Evolutionary conservation across 2,888 invertebrate genomes (phyloP), one percentile per base, ranked within the genome.

Genomic region (Eurytoma californica): DNA sequence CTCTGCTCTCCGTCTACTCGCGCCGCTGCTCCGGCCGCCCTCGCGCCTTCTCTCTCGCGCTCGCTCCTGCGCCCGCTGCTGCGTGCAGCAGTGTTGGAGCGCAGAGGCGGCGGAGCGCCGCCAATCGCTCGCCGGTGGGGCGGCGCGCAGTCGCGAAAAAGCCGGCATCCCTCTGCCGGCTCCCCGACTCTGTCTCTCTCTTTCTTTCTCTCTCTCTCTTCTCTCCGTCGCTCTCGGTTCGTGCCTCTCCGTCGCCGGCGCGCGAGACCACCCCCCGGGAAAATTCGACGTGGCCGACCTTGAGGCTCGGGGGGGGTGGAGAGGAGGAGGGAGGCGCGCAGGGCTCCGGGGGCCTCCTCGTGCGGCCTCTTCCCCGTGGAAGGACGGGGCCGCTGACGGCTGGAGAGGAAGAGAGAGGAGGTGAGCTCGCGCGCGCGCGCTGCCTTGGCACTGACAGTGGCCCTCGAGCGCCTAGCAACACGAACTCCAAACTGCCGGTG

Each of bases 391-490:
- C 4, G 47, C 28, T 39, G 72, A 63, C 20, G 39, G 39, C 57
- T 13, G 20, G 47, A 76, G 55, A 63, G 30, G 73, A 58, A 24
- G 20, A 24, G 63, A 51, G 28, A 55, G 9, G 75, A 61, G 51
- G 58, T 28, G 24, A 30, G 30, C 49, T 47, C 70, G 69, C 63
- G 73, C 77, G 78, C 82, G 76, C 75, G 86, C 85, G 86, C 88
- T 85, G 86, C 88, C 88, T 88, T 88, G 88, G 88, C 88, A 88
- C 88, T 88, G 88, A 88, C 88, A 88, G 86, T 88, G 88, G 87
- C 85, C 87, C 86, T 86, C 82, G 82, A 86, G 88, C 86, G 88
- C 88, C 88, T 88, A 88, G 88, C 88, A 88, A 88, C 88, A 88
- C 88, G 86, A 86, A 85, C 86, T 84, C 86, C 73, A 70, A 77